Conservation (phyloP, 2,888 invertebrate genomes). For the Erebia aethiops region DNA sequence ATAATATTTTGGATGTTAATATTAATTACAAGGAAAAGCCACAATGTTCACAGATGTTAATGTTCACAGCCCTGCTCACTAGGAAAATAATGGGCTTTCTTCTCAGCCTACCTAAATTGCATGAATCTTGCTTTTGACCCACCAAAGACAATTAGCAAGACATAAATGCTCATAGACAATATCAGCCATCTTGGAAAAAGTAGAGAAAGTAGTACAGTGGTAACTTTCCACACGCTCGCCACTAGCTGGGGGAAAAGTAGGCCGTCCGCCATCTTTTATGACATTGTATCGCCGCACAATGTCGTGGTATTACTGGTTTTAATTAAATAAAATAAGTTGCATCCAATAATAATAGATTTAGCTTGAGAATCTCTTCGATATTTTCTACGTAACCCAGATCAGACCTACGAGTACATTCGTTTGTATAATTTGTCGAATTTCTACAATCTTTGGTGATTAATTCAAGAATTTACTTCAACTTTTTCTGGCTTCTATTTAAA, state of each 20-base stretch:
- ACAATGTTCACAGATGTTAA: too few species aligned
- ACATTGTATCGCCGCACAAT: conserved; percentile 61
- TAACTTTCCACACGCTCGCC: conserved; percentile 79
- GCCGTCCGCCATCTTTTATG: conserved; percentile 76
- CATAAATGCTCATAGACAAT: conserved; percentile 55
- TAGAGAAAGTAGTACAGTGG: conserved; percentile 82
- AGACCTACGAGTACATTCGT: too few species aligned
- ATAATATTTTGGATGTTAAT: too few species aligned
- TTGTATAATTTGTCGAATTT: neutral
- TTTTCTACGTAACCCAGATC: too few species aligned
- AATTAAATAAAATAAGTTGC: conserved; percentile 24
- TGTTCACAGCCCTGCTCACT: too few species aligned
- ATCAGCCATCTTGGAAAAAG: conserved; percentile 80
- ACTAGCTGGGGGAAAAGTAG: conserved; percentile 79
- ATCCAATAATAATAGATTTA: conserved; percentile 4
- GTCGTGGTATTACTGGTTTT: conserved; percentile 29
- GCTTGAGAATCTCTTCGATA: neutral
- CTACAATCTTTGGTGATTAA: neutral
- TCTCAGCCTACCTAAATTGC: conserved; percentile 34
- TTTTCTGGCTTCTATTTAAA: too few species aligned
- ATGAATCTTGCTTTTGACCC: conserved; percentile 64
- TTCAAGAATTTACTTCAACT: too few species aligned
- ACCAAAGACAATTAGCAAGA: conserved; percentile 48
- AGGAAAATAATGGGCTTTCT: neutral
- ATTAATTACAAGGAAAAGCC: neutral